A percentile compares a stretch with the other conserved stretches of the same genome.
phyloP scores from a whole-genome alignment of 2,113 vertebrate species.

The Chinchilla lanigera region DNA sequence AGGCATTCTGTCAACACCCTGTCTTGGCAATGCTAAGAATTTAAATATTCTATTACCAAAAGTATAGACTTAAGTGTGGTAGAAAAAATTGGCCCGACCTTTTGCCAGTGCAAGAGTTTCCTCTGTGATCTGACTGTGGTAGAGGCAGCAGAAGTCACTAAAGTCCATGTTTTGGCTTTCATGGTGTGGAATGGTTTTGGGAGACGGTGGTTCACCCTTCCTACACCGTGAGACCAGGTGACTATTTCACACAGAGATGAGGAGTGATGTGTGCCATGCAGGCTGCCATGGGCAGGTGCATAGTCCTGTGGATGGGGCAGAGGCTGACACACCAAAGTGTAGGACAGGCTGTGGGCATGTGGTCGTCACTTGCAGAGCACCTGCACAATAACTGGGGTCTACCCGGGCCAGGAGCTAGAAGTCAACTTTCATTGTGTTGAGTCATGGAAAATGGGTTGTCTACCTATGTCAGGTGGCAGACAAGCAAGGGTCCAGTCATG shows the following conservation, averaged over 20 bases:
- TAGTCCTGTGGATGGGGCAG: not conserved
- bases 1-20: not conserved
- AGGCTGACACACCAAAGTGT: not conserved
- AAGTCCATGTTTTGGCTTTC: not conserved
- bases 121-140: not conserved
- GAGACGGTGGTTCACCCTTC: not conserved
- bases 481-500: not conserved
- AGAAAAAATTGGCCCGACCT: not conserved
- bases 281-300: not conserved
- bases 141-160: not conserved
- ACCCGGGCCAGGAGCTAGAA: not conserved
- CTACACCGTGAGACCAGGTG: not conserved
- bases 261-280: not conserved
- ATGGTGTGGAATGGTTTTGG: not conserved
- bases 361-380: not conserved
- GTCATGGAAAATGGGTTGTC: not conserved
- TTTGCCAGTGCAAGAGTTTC: not conserved
- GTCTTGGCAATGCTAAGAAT: not conserved
- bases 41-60: not conserved
- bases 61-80: not conserved
- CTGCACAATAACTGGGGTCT: not conserved
- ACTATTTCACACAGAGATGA: not conserved
- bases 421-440: not conserved
- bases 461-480: not conserved
- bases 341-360: not conserved